phyloP scores from a whole-genome alignment of 2,113 vertebrate species.

The Indri indri region DNA sequence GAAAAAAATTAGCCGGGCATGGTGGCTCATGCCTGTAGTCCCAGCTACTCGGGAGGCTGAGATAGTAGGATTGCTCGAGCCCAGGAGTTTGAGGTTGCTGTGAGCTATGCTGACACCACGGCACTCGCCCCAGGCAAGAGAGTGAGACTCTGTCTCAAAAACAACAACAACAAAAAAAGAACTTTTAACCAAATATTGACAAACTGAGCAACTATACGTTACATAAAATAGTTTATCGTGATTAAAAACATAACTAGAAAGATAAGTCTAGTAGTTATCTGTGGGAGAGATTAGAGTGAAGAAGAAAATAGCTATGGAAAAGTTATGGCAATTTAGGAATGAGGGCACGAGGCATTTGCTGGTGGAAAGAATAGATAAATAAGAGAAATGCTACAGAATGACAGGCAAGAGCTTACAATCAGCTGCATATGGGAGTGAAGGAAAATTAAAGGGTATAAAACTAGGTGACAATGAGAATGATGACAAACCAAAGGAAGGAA shows the following conservation, averaged over 20 bases:
- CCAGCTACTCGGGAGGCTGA: too few relatives aligned
- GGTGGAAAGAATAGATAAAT: neutral
- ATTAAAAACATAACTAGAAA: constrained; percentile 29
- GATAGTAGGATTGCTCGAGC: too few relatives aligned
- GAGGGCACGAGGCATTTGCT: neutral
- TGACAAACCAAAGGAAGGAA: neutral
- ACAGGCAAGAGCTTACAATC: neutral
- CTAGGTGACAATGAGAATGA: neutral
- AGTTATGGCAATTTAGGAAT: neutral
- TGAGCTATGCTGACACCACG: too few relatives aligned
- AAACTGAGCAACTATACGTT: neutral
- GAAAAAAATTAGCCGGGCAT: too few relatives aligned
- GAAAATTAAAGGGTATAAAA: neutral
- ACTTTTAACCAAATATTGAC: constrained; percentile 2
- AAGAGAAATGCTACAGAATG: neutral
- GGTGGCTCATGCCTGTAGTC: too few relatives aligned
- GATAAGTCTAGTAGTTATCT: neutral
- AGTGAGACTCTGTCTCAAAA: too few relatives aligned
- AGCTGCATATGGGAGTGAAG: neutral
- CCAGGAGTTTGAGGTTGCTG: too few relatives aligned
- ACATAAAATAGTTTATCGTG: neutral
- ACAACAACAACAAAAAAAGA: too few relatives aligned
- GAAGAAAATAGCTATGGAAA: constrained; percentile 34
- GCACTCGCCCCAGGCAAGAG: too few relatives aligned
- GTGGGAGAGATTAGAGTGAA: neutral